These are phyloP conservation scores for Cyphomyrus discorhynchus DNA, from an alignment of 2,113 vertebrate species.

Conservation along the genomic window DNA sequence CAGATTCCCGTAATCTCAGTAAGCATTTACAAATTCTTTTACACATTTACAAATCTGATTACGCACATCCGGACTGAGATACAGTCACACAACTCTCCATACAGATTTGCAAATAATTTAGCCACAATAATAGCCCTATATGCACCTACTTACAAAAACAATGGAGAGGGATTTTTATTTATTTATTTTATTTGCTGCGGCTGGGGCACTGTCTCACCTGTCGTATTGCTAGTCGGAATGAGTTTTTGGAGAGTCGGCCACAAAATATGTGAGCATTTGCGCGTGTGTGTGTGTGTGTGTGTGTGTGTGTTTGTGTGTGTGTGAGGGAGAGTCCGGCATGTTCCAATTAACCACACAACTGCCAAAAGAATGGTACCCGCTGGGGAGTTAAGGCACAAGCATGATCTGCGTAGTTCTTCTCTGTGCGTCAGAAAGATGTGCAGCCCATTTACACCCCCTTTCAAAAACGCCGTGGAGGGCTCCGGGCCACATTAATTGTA, in stretches of 20 bases:
- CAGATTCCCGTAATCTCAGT: not conserved
- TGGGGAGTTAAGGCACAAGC: constrained; percentile 15
- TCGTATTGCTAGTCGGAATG: not conserved
- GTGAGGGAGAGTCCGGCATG: not conserved
- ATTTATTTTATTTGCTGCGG: not conserved
- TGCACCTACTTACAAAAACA: not conserved
- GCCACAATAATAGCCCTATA: not conserved
- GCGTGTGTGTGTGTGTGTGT: not conserved
- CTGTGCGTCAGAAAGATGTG: not conserved
- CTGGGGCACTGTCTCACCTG: not conserved
- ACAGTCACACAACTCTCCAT: not conserved
- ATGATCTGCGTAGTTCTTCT: not conserved
- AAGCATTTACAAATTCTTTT: not conserved
- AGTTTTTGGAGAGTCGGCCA: not conserved
- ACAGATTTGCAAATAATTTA: not conserved
- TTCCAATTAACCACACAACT: not conserved
- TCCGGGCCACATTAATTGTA: not conserved
- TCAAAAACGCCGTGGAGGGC: not conserved
- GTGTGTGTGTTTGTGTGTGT: not conserved
- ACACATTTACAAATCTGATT: not conserved
- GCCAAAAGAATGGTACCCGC: not conserved
- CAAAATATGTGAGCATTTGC: not conserved
- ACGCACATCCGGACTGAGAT: not conserved
- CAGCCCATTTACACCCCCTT: not conserved
- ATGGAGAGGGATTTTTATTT: not conserved